Conservation (phyloP, 2,888 invertebrate genomes). For the Callyntrura guangdongensis region DNA sequence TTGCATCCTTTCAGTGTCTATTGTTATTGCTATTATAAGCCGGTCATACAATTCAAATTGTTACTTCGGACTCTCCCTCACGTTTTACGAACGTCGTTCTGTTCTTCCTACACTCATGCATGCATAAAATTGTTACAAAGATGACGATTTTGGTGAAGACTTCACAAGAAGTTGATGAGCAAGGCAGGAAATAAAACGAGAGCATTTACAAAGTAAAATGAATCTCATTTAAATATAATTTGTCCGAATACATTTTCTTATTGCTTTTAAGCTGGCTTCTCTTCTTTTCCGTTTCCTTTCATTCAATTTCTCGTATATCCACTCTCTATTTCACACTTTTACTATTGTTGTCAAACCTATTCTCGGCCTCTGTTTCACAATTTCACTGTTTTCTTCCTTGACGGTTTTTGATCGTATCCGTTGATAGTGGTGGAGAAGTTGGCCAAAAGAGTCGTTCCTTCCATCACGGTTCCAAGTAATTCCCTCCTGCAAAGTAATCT, state of each 20-base stretch:
- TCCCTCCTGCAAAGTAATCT: slow-evolving; percentile 3
- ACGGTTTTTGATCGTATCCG: neutral
- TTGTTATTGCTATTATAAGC: neutral
- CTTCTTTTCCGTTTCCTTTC: neutral
- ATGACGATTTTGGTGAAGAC: neutral
- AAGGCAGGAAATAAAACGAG: neutral
- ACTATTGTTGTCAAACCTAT: too few relatives aligned
- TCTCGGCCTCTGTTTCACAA: too few relatives aligned
- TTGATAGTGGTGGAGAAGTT: neutral
- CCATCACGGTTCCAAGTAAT: neutral
- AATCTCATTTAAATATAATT: neutral
- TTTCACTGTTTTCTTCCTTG: neutral
- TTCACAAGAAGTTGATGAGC: neutral
- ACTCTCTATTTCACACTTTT: neutral
- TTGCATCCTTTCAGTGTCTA: slow-evolving; percentile 1
- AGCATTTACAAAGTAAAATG: neutral
- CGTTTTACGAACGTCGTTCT: neutral
- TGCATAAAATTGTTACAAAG: neutral
- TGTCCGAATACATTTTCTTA: neutral
- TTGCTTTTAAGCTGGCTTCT: neutral
- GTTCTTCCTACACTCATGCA: neutral
- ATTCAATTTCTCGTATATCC: neutral
- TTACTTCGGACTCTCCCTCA: neutral
- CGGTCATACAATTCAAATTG: neutral
- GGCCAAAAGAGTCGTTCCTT: neutral